A percentile compares a stretch with the other conserved stretches of the same genome.
phyloP scores from a whole-genome alignment of 2,113 vertebrate genomes.

The Tachycineta bicolor region DNA sequence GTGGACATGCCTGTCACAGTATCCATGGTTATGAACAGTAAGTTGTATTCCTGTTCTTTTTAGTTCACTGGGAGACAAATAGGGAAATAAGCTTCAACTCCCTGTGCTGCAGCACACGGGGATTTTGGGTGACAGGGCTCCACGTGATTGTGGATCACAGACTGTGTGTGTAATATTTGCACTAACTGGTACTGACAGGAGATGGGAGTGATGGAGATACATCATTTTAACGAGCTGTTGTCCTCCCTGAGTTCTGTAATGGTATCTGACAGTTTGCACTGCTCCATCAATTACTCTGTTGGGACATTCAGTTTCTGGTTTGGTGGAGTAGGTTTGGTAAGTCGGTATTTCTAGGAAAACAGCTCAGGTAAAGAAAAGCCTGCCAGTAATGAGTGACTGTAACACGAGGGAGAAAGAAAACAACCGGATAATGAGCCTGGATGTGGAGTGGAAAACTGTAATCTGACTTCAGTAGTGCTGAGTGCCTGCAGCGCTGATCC shows the following conservation, averaged over 20 bases:
- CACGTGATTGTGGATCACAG: not conserved
- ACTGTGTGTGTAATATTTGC: not conserved
- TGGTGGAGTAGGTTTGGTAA: not conserved
- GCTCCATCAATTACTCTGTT: not conserved
- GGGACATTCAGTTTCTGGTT: not conserved
- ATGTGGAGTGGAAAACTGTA: not conserved
- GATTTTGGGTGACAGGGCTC: not conserved
- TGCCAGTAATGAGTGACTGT: not conserved
- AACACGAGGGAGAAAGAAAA: not conserved
- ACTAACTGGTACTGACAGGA: not conserved
- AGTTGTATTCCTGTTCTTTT: not conserved
- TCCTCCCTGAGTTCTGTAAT: slow-evolving; percentile 24
- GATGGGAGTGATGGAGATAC: slow-evolving; percentile 13
- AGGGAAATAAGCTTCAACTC: not conserved
- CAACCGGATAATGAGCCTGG: not conserved
- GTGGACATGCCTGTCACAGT: not conserved
- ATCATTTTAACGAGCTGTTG: slow-evolving; percentile 58
- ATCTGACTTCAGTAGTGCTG: not conserved
- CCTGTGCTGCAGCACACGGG: not conserved
- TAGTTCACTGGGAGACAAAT: not conserved
- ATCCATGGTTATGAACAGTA: slow-evolving; percentile 19
- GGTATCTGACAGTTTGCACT: not conserved
- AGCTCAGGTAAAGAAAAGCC: not conserved
- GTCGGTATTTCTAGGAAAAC: not conserved
- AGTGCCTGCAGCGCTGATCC: not conserved